Conservation (phyloP, 2,888 invertebrate species). For the Dasypolia templi region DNA sequence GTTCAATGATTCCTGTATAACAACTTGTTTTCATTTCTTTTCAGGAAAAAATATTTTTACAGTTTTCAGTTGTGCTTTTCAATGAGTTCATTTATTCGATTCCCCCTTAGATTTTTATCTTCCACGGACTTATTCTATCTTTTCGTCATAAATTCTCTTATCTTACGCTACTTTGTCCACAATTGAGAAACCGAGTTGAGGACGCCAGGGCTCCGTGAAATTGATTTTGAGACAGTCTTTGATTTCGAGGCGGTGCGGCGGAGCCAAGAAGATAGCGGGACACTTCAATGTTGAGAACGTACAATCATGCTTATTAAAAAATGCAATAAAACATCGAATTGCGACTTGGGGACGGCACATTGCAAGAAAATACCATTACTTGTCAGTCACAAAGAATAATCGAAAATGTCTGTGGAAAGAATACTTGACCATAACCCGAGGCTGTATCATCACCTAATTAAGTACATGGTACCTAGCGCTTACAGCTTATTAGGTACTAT, state of each 20-base stretch:
- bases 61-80: slow-evolving; percentile 32
- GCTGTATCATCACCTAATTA: slow-evolving; percentile 26
- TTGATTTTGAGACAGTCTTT: slow-evolving; percentile 51
- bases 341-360: neutral
- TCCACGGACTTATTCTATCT: slow-evolving; percentile 56
- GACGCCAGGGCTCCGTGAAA: slow-evolving; percentile 55
- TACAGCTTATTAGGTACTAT: slow-evolving; percentile 40
- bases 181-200: slow-evolving; percentile 55
- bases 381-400: neutral
- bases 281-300: slow-evolving; percentile 28
- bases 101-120: slow-evolving; percentile 51
- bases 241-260: slow-evolving; percentile 43
- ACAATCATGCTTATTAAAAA: slow-evolving; percentile 31
- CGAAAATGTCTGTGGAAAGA: neutral
- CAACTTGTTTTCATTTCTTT: slow-evolving; percentile 4
- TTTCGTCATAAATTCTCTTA: slow-evolving; percentile 60
- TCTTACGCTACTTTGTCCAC: slow-evolving; percentile 61
- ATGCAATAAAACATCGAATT: neutral
- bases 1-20: neutral
- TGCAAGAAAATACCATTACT: neutral
- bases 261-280: slow-evolving; percentile 33
- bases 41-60: slow-evolving; percentile 28
- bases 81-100: slow-evolving; percentile 56
- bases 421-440: neutral
- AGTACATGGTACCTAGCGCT: slow-evolving; percentile 9